Percentiles rank a stretch among this genome's conserved stretches.
Conservation (phyloP, 1,140 invertebrate genomes). For the Drosophila simulans region DNA sequence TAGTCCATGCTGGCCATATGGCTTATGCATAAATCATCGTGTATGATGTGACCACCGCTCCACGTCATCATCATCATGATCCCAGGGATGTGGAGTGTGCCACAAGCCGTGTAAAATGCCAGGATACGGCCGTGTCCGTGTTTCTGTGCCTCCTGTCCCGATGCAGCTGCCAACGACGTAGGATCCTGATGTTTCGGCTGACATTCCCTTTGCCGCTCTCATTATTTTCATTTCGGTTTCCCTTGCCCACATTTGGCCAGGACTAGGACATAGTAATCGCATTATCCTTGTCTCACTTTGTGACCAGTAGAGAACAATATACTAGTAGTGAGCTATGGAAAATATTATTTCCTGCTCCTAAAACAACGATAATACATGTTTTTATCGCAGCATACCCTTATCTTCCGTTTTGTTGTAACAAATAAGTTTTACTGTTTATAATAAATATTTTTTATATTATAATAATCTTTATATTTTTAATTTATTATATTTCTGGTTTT, state of each 20-base stretch:
- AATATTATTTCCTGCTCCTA: neutral
- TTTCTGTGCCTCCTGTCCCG: slow-evolving; percentile 23
- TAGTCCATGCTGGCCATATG: slow-evolving; percentile 55
- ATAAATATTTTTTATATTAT: neutral
- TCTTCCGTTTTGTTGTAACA: neutral
- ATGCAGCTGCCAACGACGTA: slow-evolving; percentile 41
- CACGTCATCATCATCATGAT: slow-evolving; percentile 47
- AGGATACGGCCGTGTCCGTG: slow-evolving; percentile 42
- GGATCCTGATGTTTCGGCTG: slow-evolving; percentile 47
- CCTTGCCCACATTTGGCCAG: slow-evolving; percentile 10
- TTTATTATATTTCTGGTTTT: neutral
- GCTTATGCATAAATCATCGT: slow-evolving; percentile 73
- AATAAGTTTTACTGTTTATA: neutral
- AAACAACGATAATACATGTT: neutral
- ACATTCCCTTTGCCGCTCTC: slow-evolving; percentile 38
- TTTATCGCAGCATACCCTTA: neutral
- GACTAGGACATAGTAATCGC: slow-evolving; percentile 34
- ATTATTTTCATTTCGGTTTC: slow-evolving; percentile 35
- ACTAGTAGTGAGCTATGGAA: neutral
- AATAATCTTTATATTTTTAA: neutral
- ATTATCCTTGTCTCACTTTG: slow-evolving; percentile 15
- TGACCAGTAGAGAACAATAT: neutral
- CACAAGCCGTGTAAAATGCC: slow-evolving; percentile 33
- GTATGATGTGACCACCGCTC: slow-evolving; percentile 47
- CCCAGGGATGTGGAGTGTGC: slow-evolving; percentile 6